Base-by-base conservation (phyloP, 2,113 vertebrate species). In the Nasalis larvatus region DNA sequence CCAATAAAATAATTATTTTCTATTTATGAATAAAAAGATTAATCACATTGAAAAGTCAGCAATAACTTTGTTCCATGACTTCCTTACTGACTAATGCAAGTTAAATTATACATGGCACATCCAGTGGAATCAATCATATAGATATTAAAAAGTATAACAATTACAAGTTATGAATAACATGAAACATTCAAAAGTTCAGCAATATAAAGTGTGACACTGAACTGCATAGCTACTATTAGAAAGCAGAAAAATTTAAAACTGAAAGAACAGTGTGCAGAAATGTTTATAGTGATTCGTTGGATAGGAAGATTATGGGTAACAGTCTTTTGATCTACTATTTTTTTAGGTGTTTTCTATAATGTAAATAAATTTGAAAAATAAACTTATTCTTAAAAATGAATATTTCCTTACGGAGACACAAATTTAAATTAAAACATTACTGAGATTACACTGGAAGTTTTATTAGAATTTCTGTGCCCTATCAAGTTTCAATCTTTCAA, bases 381-480 rank as follows among this genome's bases (percentile, higher is more conserved):
- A 89, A 89, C 20, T 45, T 63, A 42, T 35, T 54, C 58, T 84
- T 87, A 69, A 89, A 82, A 96, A 47, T 63, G 6, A 94, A 84
- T 4, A 21, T 88, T 69, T 3, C 25, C 35, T 56, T 23, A 82
- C 42, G 2, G 93, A 27, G 56, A 84, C 4, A 71, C 25, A 87
- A 94, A 76, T 45, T 89, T 92, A 93, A 95, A 74, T 37, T 21
- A 80, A 83, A 71, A 91, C 30, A 89, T 71, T 69, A 82, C 25
- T 80, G 69, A 90, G 37, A 78, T 66, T 90, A 84, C 8, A 78
- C 12, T 95, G 58, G 21, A 94, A 94, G 35, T 47, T 71, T 47
- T 7, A 63, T 25, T 96, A 81, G 84, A 85, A 87, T n/a, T 87
- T 82, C 86, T 83, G 40, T 25, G 40, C 58, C 13, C 16, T 49